A percentile compares a stretch with the other conserved stretches of the same genome.
These are phyloP conservation scores for Stenopsyche tienmushanensis DNA, from an alignment of 1,140 invertebrate genomes.

Conservation along the genomic window DNA sequence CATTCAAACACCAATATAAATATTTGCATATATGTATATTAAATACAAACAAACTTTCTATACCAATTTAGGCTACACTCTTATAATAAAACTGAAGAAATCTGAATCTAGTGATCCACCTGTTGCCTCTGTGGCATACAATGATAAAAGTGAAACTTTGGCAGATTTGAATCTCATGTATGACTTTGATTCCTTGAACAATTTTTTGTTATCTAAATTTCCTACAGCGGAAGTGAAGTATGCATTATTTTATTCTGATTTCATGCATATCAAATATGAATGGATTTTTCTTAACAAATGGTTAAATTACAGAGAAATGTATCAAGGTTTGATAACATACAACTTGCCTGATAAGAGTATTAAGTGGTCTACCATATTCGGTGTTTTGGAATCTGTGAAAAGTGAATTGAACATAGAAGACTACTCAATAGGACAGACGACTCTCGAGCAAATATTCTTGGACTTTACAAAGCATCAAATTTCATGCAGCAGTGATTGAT, in stretches of 20 bases:
- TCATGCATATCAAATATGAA: background rate
- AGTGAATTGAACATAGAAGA: slow-evolving; percentile 68
- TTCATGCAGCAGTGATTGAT: too few species aligned
- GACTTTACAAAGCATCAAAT: slow-evolving; percentile 50
- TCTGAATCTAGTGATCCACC: background rate
- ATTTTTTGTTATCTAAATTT: slow-evolving; percentile 52
- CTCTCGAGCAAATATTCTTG: slow-evolving; percentile 75
- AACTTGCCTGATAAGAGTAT: slow-evolving; percentile 62
- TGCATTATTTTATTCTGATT: slow-evolving; percentile 36
- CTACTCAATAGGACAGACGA: slow-evolving; percentile 82
- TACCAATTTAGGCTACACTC: slow-evolving; percentile 43
- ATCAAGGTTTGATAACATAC: slow-evolving; percentile 75
- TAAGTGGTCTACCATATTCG: slow-evolving; percentile 75
- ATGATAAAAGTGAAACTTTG: background rate
- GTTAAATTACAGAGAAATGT: slow-evolving; percentile 63
- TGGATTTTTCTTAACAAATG: slow-evolving; percentile 19
- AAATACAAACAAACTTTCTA: background rate
- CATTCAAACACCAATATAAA: too few species aligned
- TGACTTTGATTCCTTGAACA: slow-evolving; percentile 43
- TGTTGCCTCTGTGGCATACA: background rate
- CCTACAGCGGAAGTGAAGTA: slow-evolving; percentile 49
- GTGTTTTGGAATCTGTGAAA: slow-evolving; percentile 67
- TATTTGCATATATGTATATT: background rate
- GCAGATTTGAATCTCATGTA: slow-evolving; percentile 14
- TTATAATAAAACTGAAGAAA: slow-evolving; percentile 49